Base-by-base conservation (phyloP, 1,140 invertebrate genomes). In the Trichomalopsis sarcophagae region DNA sequence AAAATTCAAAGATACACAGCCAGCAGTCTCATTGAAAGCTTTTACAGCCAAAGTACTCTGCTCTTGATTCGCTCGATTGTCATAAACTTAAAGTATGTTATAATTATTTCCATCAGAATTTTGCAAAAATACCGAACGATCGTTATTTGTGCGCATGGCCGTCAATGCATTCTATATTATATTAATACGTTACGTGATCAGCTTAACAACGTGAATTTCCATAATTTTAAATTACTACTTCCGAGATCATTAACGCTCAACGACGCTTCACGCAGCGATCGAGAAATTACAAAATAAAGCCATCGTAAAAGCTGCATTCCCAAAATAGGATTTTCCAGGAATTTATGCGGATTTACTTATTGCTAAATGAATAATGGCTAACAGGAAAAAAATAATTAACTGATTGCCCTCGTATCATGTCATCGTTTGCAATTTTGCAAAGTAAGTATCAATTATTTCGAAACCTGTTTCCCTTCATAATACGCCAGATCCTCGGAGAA, bases 1-100 rank as follows among this genome's bases (percentile, higher is more conserved):
- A 44, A 84, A 17, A 73, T 69, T 50, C n/a, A 74, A 84, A 62
- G 66, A 80, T 84, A 80, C 83, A 84, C 83, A 84, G 83, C 83
- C 83, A 84, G 69, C 71, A 80, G 69, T 79, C 75, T 84, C 44
- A 13, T 76, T 74, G 47, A 66, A 62, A 30, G 36, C 9, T 7
- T 27, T 76, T 76, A 17, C 17, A 44, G 17, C 55, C 21, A 40
- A 62, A 55, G 33, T 10, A 14, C 17, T 76, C 36, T 75, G 14
- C 21, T 23, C 62, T 76, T 30, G 14, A 83, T 50, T 77, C 0
- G 47, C 10, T 77, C 17, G 40, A 40, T 71, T 4, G 14, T 14
- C 3, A 36, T 36, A 71, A 6, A 17, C 11, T 66, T 17, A 66
- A 66, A 66, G 62, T 66, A 17, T 66, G 11, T n/a, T 10, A 9